These are phyloP conservation scores for Synergus umbraculus DNA, from an alignment of 2,888 invertebrate species.

Conservation along the genomic window DNA sequence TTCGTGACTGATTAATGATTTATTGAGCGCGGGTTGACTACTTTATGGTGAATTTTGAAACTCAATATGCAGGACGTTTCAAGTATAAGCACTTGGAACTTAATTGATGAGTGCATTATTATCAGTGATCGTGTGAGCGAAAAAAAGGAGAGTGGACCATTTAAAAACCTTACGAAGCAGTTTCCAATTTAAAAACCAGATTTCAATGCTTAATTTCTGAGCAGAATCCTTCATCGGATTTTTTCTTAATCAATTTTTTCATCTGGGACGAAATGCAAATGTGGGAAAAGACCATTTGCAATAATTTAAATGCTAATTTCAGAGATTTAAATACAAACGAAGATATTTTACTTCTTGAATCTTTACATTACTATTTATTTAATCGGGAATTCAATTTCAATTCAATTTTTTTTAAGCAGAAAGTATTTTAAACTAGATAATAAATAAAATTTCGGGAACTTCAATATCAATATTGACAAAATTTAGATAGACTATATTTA, in stretches of 20 bases:
- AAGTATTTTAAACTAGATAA: too few species aligned
- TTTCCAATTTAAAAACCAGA: constrained; percentile 6
- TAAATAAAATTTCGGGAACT: too few species aligned
- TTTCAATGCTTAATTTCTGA: neutral
- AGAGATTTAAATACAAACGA: constrained; percentile 21
- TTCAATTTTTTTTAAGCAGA: too few species aligned
- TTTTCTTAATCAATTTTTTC: constrained; percentile 12
- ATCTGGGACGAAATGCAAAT: neutral
- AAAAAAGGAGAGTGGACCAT: neutral
- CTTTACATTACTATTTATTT: neutral
- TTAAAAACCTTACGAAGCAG: neutral
- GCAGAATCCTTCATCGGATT: neutral
- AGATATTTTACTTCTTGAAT: constrained; percentile 1
- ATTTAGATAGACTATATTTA: too few species aligned
- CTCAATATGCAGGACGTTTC: neutral
- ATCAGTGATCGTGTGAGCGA: neutral
- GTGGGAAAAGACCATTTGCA: constrained; percentile 9
- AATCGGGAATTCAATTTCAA: too few species aligned
- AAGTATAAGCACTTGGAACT: constrained; percentile 6
- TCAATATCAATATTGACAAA: too few species aligned
- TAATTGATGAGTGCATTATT: constrained; percentile 10
- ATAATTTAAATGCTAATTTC: neutral
- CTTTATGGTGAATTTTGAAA: neutral
- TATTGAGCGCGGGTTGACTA: neutral
- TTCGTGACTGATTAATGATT: constrained; percentile 9